Evolutionary conservation across 2,888 invertebrate genomes (phyloP).

Genomic region (Theretra japonica): DNA sequence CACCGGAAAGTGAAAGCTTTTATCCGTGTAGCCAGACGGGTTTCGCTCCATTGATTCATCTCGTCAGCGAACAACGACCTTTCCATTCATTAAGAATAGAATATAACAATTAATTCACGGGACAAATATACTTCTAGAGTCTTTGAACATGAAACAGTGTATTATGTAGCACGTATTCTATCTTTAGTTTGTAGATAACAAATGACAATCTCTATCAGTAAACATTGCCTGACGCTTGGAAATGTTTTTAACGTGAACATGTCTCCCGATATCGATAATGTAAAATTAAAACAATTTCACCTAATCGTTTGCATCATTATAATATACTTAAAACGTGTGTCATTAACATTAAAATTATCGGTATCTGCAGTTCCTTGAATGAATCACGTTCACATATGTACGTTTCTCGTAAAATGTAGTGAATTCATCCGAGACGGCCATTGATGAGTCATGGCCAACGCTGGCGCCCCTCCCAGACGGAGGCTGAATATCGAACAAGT

Average conservation of each 20-base stretch:
- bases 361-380: conserved; percentile 38
- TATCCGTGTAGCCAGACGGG: neutral
- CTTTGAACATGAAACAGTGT: neutral
- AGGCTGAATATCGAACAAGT: conserved; percentile 23
- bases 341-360: conserved; percentile 34
- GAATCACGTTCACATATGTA: conserved; percentile 44
- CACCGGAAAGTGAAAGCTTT: neutral
- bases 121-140: neutral
- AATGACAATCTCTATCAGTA: conserved; percentile 5
- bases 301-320: conserved; percentile 7
- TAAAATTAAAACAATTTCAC: neutral
- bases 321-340: conserved; percentile 23
- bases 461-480: conserved; percentile 39
- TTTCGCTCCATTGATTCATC: neutral
- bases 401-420: conserved; percentile 52
- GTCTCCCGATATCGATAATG: neutral
- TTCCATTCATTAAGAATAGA: neutral
- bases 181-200: neutral
- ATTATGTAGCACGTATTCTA: neutral
- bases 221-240: neutral
- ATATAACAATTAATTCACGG: neutral
- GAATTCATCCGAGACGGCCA: conserved; percentile 50
- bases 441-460: conserved; percentile 47
- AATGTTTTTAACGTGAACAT: neutral
- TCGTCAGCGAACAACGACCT: conserved; percentile 7